Evolutionary conservation across 2,113 vertebrate species (phyloP).

Genomic region (Daboia siamensis): DNA sequence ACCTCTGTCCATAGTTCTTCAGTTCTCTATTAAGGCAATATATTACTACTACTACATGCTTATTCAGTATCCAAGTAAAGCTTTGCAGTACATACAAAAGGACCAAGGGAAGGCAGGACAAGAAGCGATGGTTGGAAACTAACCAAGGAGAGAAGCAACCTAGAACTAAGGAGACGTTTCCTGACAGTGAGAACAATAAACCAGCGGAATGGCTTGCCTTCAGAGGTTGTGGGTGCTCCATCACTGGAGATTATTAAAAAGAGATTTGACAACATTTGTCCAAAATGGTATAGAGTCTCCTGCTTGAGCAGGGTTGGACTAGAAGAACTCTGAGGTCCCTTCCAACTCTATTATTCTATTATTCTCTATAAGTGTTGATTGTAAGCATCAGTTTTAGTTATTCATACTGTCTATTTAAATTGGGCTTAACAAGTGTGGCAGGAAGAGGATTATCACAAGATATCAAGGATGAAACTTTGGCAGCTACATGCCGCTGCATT

Average conservation of each 20-base stretch:
- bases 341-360: not conserved
- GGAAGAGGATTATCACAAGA: not conserved
- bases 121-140: not conserved
- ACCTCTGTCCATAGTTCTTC: too few species aligned
- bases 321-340: not conserved
- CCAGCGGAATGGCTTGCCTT: not conserved
- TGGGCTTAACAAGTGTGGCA: not conserved
- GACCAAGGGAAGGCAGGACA: not conserved
- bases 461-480: too few species aligned
- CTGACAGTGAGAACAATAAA: not conserved
- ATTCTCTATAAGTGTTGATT: not conserved
- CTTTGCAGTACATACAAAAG: not conserved
- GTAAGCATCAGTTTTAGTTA: not conserved
- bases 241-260: not conserved
- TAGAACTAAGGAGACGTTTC: not conserved
- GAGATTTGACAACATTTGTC: not conserved
- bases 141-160: not conserved
- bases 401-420: not conserved
- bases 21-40: constrained; percentile 4
- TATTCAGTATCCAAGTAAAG: not conserved
- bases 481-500: too few species aligned
- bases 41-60: not conserved
- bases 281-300: not conserved
- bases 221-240: not conserved
- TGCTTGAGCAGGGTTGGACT: not conserved